phyloP scores from a whole-genome alignment of 2,888 invertebrate genomes.

The Cylloceria caligata region DNA sequence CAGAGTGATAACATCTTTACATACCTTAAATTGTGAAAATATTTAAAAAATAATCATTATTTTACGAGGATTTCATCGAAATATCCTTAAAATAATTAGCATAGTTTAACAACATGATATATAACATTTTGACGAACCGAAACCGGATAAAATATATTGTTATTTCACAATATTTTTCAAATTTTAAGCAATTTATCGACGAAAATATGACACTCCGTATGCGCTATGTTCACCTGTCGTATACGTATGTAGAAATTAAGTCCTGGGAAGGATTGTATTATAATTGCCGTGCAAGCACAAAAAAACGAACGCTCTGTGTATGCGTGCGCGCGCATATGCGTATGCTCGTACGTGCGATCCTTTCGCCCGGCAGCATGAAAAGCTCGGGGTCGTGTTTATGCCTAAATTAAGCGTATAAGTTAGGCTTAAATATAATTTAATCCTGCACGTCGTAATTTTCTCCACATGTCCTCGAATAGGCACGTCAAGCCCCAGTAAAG shows the following conservation, averaged over 20 bases:
- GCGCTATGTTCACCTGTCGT: constrained; percentile 2
- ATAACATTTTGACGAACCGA: too few species aligned
- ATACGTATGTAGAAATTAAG: too few species aligned
- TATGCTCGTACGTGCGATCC: constrained; percentile 5
- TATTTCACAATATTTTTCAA: constrained; percentile 4
- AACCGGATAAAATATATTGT: not conserved
- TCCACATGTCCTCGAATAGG: constrained; percentile 75
- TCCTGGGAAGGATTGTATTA: constrained; percentile 32
- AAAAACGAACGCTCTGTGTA: not conserved
- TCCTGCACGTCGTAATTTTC: constrained; percentile 69
- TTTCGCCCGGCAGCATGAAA: constrained; percentile 55
- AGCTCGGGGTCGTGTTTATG: constrained; percentile 73
- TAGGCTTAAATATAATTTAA: constrained; percentile 76
- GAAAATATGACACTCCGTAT: constrained; percentile 10
- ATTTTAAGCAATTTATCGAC: not conserved
- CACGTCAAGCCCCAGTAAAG: constrained; percentile 21
- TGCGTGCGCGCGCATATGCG: not conserved
- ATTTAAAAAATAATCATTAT: not conserved
- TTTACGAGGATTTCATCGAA: not conserved
- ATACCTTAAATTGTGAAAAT: not conserved
- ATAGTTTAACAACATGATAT: too few species aligned
- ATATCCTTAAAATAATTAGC: too few species aligned
- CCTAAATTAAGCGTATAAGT: constrained; percentile 78
- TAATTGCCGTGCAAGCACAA: constrained; percentile 13
- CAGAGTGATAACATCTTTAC: not conserved